Evolutionary conservation across 2,888 invertebrate species (phyloP).

Genomic region (Creontiades dilutus): DNA sequence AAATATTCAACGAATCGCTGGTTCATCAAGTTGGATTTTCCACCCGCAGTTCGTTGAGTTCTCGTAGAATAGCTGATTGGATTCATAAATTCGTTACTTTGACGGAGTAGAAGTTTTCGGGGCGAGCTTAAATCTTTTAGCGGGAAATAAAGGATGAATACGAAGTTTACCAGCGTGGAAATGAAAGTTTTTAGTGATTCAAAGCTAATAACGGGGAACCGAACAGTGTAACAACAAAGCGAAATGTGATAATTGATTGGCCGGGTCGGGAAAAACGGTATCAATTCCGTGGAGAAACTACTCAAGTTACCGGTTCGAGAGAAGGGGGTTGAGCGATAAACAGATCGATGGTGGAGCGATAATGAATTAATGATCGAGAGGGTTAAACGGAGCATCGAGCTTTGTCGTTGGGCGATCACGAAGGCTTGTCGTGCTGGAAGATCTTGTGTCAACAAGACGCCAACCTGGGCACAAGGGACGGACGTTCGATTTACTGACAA

Average conservation of each 20-base stretch:
- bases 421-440: conserved; percentile 30
- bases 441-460: conserved; percentile 43
- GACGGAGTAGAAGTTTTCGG: neutral
- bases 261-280: neutral
- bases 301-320: neutral
- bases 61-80: conserved; percentile 3
- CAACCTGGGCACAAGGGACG: neutral
- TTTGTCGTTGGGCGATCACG: conserved; percentile 1
- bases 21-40: conserved; percentile 39
- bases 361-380: conserved; percentile 63
- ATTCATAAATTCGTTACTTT: conserved; percentile 1
- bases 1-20: conserved; percentile 42
- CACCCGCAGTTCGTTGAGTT: neutral
- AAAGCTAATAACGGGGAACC: neutral
- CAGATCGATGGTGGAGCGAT: conserved; percentile 14
- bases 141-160: neutral
- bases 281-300: neutral
- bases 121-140: neutral
- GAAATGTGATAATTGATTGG: conserved; percentile 9
- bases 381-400: conserved; percentile 15
- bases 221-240: neutral
- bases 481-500: conserved; percentile 29
- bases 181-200: conserved; percentile 1
- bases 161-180: neutral
- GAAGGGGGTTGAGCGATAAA: neutral